phyloP scores from a whole-genome alignment of 2,888 invertebrate genomes.

The Oscheius myriophilus region DNA sequence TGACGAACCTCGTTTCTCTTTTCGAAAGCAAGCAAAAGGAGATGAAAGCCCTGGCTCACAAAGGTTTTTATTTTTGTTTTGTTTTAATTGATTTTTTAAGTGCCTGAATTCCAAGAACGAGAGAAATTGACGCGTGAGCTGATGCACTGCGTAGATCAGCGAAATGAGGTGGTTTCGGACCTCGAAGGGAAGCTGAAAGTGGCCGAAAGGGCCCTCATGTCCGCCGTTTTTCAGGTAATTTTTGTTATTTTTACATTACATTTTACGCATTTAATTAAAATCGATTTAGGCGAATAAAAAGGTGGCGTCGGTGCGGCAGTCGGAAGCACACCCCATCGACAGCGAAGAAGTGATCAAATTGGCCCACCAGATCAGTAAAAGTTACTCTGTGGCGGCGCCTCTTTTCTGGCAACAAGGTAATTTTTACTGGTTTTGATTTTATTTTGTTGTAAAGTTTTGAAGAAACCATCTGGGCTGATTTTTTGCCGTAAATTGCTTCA shows the following conservation, averaged over 20 bases:
- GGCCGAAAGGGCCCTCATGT: slow-evolving; percentile 52
- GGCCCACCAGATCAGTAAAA: slow-evolving; percentile 63
- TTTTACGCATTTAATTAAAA: background rate
- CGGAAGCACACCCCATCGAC: slow-evolving; percentile 55
- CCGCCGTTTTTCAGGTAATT: slow-evolving; percentile 50
- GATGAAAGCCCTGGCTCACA: slow-evolving; percentile 32
- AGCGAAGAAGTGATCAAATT: slow-evolving; percentile 63
- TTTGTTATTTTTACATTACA: background rate
- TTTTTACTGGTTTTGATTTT: background rate
- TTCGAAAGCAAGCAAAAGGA: slow-evolving; percentile 47
- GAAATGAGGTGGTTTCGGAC: slow-evolving; percentile 51
- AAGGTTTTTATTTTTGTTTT: slow-evolving; percentile 19
- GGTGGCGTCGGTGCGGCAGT: slow-evolving; percentile 50
- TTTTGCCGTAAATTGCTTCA: no score
- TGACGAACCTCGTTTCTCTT: slow-evolving; percentile 37
- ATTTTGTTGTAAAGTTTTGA: background rate
- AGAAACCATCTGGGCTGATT: no score
- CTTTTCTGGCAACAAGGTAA: slow-evolving; percentile 59
- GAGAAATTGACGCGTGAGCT: slow-evolving; percentile 54
- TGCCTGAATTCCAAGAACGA: slow-evolving; percentile 55
- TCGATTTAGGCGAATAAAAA: slow-evolving; percentile 56
- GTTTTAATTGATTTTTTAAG: slow-evolving; percentile 37
- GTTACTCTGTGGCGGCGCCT: slow-evolving; percentile 62
- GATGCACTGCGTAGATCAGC: slow-evolving; percentile 45
- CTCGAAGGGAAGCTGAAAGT: slow-evolving; percentile 53